phyloP scores from a whole-genome alignment of 2,113 vertebrate species.

The Tricholaema leucomelas region DNA sequence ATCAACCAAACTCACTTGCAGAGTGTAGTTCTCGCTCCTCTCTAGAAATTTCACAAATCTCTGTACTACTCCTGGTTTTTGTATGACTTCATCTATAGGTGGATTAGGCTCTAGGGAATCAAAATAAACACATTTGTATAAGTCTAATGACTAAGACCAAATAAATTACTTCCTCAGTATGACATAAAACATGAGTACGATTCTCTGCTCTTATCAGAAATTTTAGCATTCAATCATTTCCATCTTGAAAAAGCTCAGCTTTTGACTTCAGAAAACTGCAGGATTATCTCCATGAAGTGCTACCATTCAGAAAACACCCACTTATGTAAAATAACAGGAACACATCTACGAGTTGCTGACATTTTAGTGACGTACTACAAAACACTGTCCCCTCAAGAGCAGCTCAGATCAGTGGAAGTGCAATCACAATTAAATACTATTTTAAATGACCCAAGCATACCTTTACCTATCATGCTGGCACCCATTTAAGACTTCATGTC shows the following conservation, averaged over 20 bases:
- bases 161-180: background rate
- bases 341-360: background rate
- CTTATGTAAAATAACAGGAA: background rate
- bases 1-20: constrained; percentile 80
- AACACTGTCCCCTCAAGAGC: background rate
- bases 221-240: background rate
- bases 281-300: background rate
- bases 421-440: background rate
- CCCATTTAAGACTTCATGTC: background rate
- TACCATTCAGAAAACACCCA: background rate
- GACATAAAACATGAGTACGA: background rate
- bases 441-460: background rate
- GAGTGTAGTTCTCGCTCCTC: constrained; percentile 88
- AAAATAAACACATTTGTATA: constrained; percentile 10
- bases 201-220: background rate
- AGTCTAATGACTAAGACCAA: background rate
- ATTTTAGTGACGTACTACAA: background rate
- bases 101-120: constrained; percentile 87
- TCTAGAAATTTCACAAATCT: constrained; percentile 92
- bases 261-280: background rate
- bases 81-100: constrained; percentile 93
- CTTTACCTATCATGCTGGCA: background rate
- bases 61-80: constrained; percentile 88
- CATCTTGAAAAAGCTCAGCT: background rate
- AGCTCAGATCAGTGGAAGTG: background rate